Evolutionary conservation across 2,797 vertebrate species (phyloP).

Genomic region (Pangasius larnaudii): DNA sequence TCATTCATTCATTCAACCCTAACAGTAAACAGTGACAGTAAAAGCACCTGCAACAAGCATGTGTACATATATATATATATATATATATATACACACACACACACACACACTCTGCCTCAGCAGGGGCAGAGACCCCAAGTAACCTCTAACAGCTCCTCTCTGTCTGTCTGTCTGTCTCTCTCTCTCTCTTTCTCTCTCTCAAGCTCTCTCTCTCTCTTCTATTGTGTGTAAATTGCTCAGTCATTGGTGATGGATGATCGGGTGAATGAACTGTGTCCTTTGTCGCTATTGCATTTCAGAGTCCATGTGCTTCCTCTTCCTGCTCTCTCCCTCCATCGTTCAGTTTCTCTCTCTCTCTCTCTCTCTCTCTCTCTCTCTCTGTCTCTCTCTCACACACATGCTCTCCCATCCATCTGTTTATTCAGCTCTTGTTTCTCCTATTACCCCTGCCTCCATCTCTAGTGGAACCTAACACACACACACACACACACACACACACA

Average conservation of each 20-base stretch:
- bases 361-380: background rate
- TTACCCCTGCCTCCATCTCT: constrained; percentile 19
- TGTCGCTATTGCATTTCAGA: constrained; percentile 34
- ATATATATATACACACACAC: no score
- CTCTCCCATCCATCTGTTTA: constrained; percentile 10
- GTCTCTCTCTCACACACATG: background rate
- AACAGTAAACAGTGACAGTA: background rate
- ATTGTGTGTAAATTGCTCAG: constrained; percentile 37
- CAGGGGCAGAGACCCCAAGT: background rate
- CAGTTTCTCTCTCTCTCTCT: no score
- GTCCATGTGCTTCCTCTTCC: background rate
- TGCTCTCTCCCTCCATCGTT: background rate
- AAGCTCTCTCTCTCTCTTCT: background rate
- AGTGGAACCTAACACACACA: background rate
- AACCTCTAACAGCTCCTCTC: background rate
- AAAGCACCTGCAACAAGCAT: background rate
- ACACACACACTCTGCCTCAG: no score
- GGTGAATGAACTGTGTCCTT: constrained; percentile 44
- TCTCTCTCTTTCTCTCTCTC: background rate
- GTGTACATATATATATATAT: background rate
- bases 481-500: background rate
- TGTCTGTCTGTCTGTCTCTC: background rate
- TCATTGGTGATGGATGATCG: constrained; percentile 52
- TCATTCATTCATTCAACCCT: background rate
- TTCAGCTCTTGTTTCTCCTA: background rate